Conservation (phyloP, 2,888 invertebrate species). For the Dryobotodes eremita region DNA sequence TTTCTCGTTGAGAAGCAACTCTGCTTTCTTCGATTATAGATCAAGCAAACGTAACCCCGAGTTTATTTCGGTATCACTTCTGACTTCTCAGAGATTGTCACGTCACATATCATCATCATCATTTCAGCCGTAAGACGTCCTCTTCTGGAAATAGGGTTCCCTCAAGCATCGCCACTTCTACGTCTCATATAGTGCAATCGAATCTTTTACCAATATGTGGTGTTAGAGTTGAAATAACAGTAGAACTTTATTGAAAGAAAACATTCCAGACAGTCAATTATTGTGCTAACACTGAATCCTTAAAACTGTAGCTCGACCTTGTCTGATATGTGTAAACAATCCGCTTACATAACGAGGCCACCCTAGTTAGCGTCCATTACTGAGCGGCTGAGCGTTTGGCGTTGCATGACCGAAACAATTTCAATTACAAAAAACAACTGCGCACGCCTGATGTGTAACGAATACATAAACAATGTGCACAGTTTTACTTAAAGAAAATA, state of each 20-base stretch:
- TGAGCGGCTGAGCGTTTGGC: constrained; percentile 65
- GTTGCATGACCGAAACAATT: constrained; percentile 81
- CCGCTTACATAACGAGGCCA: constrained; percentile 82
- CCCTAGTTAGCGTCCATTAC: constrained; percentile 73
- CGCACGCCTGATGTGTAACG: constrained; percentile 70
- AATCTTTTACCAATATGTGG: neutral
- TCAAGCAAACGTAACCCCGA: constrained; percentile 22
- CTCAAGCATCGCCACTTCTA: too few species aligned
- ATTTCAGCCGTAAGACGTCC: too few species aligned
- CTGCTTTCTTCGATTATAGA: constrained; percentile 53
- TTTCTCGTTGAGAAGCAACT: constrained; percentile 42
- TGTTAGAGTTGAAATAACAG: constrained; percentile 9
- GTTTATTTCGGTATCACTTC: constrained; percentile 6
- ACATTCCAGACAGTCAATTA: constrained; percentile 36
- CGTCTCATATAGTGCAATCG: neutral
- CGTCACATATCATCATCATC: neutral
- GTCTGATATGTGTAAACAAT: constrained; percentile 80
- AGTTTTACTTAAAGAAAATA: constrained; percentile 51
- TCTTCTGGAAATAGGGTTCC: too few species aligned
- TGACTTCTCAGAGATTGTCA: neutral
- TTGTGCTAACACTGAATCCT: constrained; percentile 53
- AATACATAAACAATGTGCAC: constrained; percentile 62
- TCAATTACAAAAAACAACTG: constrained; percentile 73
- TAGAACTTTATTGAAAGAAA: constrained; percentile 11
- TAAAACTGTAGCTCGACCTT: constrained; percentile 77